A percentile compares a stretch with the other conserved stretches of the same genome.
Evolutionary conservation across 2,113 vertebrate genomes (phyloP).

Genomic region (Barnardius zonarius): DNA sequence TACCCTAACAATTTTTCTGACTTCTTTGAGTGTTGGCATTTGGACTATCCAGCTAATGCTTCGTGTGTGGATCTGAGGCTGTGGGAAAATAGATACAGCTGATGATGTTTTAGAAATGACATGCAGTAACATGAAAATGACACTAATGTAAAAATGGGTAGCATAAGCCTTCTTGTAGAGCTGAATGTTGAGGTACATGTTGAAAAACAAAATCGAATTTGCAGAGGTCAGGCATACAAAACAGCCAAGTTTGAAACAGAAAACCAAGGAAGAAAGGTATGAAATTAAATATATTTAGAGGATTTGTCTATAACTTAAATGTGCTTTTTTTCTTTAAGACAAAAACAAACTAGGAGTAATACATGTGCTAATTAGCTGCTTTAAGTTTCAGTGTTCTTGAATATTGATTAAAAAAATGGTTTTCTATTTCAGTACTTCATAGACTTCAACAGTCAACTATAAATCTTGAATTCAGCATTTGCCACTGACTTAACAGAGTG

Average conservation of each 20-base stretch:
- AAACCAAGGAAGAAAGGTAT: slow-evolving; percentile 25
- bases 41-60: not conserved
- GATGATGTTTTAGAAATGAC: not conserved
- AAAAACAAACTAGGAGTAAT: not conserved
- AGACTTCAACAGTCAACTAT: not conserved
- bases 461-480: not conserved
- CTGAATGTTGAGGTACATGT: not conserved
- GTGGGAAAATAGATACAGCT: not conserved
- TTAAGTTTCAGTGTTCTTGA: not conserved
- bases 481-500: not conserved
- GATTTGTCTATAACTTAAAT: not conserved
- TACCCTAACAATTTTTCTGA: not conserved
- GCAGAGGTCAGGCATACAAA: slow-evolving; percentile 18
- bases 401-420: not conserved
- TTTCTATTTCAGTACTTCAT: not conserved
- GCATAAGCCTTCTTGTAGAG: not conserved
- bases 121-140: not conserved
- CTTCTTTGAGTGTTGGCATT: not conserved
- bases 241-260: slow-evolving; percentile 10
- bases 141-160: not conserved
- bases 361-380: not conserved
- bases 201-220: slow-evolving; percentile 17
- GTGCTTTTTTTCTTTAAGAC: not conserved
- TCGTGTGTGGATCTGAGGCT: not conserved
- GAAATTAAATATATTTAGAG: not conserved